These are phyloP conservation scores for Nineta flava DNA, from an alignment of 2,888 invertebrate species.

Conservation along the genomic window DNA sequence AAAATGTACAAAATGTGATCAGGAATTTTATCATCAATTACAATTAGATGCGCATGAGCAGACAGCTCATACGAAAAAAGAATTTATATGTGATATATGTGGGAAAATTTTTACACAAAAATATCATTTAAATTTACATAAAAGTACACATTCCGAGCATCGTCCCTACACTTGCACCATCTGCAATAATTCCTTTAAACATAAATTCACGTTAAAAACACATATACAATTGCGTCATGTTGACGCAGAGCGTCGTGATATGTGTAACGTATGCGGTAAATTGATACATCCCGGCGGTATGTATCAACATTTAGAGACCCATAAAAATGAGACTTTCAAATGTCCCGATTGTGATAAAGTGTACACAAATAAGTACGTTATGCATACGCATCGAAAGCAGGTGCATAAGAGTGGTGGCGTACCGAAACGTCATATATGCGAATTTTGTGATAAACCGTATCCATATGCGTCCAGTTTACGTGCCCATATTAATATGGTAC, in stretches of 20 bases:
- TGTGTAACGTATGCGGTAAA: neutral
- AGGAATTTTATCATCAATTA: constrained; percentile 1
- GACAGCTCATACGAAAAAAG: constrained; percentile 2
- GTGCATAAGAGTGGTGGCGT: neutral
- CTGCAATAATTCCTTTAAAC: constrained; percentile 5
- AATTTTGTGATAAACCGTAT: neutral
- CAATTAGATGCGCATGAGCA: constrained; percentile 1
- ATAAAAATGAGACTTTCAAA: neutral
- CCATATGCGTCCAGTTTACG: neutral
- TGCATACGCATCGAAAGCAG: neutral
- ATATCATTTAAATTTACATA: constrained; percentile 2
- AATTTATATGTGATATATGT: neutral
- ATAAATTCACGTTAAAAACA: neutral
- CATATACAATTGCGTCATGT: neutral
- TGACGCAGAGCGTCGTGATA: neutral
- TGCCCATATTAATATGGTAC: neutral
- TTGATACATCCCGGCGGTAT: neutral
- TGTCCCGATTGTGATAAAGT: neutral
- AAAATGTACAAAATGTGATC: neutral
- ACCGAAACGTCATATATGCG: neutral
- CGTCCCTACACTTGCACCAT: constrained; percentile 1
- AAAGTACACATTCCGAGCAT: constrained; percentile 1
- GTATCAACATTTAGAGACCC: neutral
- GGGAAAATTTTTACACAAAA: constrained; percentile 2
- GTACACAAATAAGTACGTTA: neutral